These are phyloP conservation scores for Ochotona princeps DNA, from an alignment of 2,113 vertebrate genomes.

Conservation along the genomic window DNA sequence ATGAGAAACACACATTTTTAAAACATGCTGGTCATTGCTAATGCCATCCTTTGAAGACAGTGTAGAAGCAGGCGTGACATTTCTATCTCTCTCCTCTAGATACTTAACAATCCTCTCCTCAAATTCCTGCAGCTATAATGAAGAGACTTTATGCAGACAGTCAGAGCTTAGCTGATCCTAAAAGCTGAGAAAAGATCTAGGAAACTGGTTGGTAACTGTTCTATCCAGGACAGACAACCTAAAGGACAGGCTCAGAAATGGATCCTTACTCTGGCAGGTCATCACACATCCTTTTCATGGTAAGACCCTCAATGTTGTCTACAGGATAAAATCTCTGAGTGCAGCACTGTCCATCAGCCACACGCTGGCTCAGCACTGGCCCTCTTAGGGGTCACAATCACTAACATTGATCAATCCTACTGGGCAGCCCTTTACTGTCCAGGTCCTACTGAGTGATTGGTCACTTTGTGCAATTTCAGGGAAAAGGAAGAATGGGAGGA, in stretches of 20 bases:
- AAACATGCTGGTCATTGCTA: neutral
- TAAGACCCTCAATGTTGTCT: neutral
- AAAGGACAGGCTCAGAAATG: neutral
- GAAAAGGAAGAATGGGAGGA: neutral
- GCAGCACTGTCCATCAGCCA: neutral
- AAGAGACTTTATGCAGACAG: neutral
- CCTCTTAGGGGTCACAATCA: neutral
- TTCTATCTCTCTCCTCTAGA: neutral
- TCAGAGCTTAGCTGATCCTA: neutral
- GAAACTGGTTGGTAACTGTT: neutral
- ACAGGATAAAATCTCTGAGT: neutral
- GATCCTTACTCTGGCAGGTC: neutral
- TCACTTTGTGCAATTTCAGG: neutral
- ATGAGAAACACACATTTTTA: neutral
- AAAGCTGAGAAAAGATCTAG: neutral
- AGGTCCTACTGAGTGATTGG: neutral
- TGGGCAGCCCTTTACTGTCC: neutral
- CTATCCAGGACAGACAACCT: neutral
- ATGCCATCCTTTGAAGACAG: neutral
- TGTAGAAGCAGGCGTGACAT: neutral
- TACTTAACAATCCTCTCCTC: conserved; percentile 5
- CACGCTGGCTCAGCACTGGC: neutral
- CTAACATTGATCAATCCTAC: neutral
- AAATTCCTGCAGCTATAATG: neutral
- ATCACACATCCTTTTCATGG: neutral